Base-by-base conservation (phyloP, 2,888 invertebrate species). In the Dorcus hopei region DNA sequence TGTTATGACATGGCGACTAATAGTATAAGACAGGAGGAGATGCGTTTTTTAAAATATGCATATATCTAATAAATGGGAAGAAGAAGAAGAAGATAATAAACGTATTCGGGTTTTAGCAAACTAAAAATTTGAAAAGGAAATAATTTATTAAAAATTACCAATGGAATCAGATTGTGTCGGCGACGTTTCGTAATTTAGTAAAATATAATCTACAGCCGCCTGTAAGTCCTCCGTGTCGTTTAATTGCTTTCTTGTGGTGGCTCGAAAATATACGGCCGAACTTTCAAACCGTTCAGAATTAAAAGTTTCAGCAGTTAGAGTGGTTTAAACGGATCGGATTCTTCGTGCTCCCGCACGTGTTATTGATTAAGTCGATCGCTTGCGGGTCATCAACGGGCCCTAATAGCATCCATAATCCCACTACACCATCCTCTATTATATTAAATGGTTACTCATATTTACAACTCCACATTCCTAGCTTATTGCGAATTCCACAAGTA, bases 401-500 rank as follows among this genome's bases (percentile, higher is more conserved):
- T 33, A 33, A 33, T 33, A 33, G 26, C 26, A 33, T 33, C 26
- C 50, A 38, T 39, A 50, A 33, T 19, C 9, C 49, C n/a, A 33
- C n/a, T 16, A 33, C 49, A 14, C 19, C 26, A 19, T 38, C 38
- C 16, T 16, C 58, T 52, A 62, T 62, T 72, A 74, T 75, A 77
- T 76, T 77, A 76, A 77, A 76, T 72, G 70, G 77, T 76, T 77
- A 77, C 77, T 77, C 74, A 73, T 75, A 77, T 75, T 75, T 77
- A 73, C 73, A 74, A 73, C 72, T 67, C 65, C 71, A 72, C 79
- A 79, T 79, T 79, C 78, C 75, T 70, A 69, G 70, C 74, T 79
- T 79, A 79, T 79, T 79, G 78, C 79, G 74, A 77, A 78, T 79
- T 79, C 78, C 78, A 64, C 76, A 78, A 79, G 78, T 78, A 78